Base-by-base conservation (phyloP, 2,888 invertebrate species). In the Cheilosia impressa region DNA sequence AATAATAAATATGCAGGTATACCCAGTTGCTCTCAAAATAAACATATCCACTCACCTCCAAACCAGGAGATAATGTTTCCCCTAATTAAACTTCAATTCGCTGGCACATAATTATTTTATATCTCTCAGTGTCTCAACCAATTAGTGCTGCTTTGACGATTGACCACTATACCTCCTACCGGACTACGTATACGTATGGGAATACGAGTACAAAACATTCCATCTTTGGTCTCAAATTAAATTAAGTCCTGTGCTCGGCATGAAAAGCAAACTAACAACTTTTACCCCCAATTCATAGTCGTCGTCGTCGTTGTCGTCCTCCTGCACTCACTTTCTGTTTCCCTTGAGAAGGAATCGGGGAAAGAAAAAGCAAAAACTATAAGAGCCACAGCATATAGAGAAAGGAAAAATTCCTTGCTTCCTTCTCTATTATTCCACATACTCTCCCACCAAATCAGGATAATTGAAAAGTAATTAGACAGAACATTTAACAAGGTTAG, bases 381-480 rank as follows among this genome's bases (percentile, higher is more conserved):
- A 22, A 47, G n/a, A 45, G n/a, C 68, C 38, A 58, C 63, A 73
- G 31, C 31, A 9, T 31, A 52, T 41, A 73, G 62, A 75, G 38
- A 69, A 69, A 47, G 41, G 69, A 79, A 65, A 57, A 84, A 75
- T 79, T 75, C 69, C 45, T 38, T 58, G 22, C 73, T 73, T 79
- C 79, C 72, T 75, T 60, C 73, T 65, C 68, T 52, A 83, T 79
- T 84, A 84, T 79, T 71, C 58, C 53, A 57, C 45, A 65, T 45
- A 53, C 52, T 79, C 83, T 79, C 79, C 83, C 73, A 79, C 83
- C 83, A 69, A 79, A 79, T 84, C 79, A 84, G 84, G 84, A 80
- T 84, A 84, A 80, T 84, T 84, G 84, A 84, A 84, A 84, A 84
- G 80, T 76, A 84, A 84, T 84, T 84, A 84, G 84, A 84, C 80